Conservation (phyloP, 92 coral and sea anemone species). For the Anthopleura xanthogrammica region DNA sequence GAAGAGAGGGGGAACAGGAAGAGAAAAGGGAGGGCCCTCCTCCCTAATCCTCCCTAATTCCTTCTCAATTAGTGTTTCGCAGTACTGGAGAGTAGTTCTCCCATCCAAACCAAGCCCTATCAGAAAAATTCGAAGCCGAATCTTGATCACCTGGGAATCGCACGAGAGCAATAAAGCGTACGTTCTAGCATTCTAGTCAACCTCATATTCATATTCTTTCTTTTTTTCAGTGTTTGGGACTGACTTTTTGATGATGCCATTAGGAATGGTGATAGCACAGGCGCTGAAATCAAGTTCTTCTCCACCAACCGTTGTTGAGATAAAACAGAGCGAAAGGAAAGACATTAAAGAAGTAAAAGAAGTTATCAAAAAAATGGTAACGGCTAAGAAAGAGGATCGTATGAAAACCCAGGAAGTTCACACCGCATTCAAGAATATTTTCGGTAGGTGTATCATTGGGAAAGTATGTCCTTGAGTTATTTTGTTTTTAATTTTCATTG, state of each 20-base stretch:
- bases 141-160: no score
- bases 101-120: no score
- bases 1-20: no score
- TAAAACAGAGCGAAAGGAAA: not conserved
- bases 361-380: not conserved
- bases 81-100: no score
- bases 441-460: not conserved
- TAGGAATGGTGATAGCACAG: not conserved
- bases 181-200: not conserved
- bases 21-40: no score
- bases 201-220: no score
- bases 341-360: not conserved
- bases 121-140: no score
- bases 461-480: no score
- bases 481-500: no score
- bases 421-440: not conserved
- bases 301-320: not conserved
- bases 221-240: not conserved
- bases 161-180: not conserved
- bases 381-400: constrained; percentile 1
- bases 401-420: not conserved
- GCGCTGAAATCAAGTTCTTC: not conserved
- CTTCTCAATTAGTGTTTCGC: no score
- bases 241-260: not conserved
- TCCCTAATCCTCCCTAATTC: no score